These are phyloP conservation scores for Collichthys lucidus DNA, from an alignment of 2,113 vertebrate genomes.

Conservation along the genomic window DNA sequence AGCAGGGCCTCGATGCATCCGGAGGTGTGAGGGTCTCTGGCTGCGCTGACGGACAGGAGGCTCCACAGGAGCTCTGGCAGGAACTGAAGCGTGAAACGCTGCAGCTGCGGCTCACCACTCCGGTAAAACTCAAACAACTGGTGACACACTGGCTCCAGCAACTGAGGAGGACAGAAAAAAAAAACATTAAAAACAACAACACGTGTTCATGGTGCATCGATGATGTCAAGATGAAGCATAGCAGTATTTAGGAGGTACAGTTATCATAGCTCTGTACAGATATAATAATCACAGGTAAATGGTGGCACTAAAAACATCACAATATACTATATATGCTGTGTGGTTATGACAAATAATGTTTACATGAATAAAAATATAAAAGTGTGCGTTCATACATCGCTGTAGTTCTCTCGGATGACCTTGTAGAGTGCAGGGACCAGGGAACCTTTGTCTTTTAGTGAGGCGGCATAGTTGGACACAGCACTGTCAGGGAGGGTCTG, in stretches of 20 bases:
- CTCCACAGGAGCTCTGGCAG: slow-evolving; percentile 98
- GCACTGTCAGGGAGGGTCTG: slow-evolving; percentile 95
- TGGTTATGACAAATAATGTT: background rate
- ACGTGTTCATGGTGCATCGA: background rate
- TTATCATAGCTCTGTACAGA: background rate
- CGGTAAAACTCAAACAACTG: slow-evolving; percentile 99
- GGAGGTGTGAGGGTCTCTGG: slow-evolving; percentile 91
- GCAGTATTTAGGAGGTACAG: background rate
- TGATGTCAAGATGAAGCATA: background rate
- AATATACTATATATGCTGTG: background rate
- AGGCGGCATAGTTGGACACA: slow-evolving; percentile 91
- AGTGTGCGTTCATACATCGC: slow-evolving; percentile 87
- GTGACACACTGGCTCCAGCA: slow-evolving; percentile 97
- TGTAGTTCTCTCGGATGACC: slow-evolving; percentile 96
- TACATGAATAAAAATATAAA: background rate
- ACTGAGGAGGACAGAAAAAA: slow-evolving; percentile 76
- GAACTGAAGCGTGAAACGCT: slow-evolving; percentile 95
- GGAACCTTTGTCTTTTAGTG: slow-evolving; percentile 91
- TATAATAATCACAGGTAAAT: slow-evolving; percentile 1
- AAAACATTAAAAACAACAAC: background rate
- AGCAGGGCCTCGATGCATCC: slow-evolving; percentile 98
- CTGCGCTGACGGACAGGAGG: slow-evolving; percentile 91
- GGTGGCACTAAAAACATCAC: background rate
- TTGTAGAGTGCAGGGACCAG: slow-evolving; percentile 97
- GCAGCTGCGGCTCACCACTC: slow-evolving; percentile 90